Percentiles rank a stretch among this genome's conserved stretches.
Conservation (phyloP, 2,113 vertebrate species). For the Archocentrus centrarchus region DNA sequence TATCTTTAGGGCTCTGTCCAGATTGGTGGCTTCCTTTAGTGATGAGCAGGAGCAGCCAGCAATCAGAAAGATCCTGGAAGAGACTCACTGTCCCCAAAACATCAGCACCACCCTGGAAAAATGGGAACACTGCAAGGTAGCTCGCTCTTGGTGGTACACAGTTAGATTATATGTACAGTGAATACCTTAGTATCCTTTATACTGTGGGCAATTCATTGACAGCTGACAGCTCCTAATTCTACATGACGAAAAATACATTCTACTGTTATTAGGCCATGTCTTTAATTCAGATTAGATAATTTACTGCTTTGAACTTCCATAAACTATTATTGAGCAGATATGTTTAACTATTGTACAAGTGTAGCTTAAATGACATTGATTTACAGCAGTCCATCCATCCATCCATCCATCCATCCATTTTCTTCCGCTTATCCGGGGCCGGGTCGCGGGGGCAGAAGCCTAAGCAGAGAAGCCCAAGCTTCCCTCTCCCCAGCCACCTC, state of each 20-base stretch:
- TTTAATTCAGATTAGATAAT: not conserved
- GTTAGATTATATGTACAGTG: not conserved
- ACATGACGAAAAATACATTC: not conserved
- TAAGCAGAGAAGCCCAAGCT: too few species aligned
- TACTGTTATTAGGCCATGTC: not conserved
- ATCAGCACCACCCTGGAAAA: constrained; percentile 17
- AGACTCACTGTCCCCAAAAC: constrained; percentile 74
- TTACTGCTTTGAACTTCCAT: not conserved
- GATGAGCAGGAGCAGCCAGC: constrained; percentile 68
- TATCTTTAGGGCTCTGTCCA: constrained; percentile 86
- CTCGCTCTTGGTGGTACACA: constrained; percentile 42
- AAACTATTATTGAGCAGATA: not conserved
- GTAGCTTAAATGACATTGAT: not conserved
- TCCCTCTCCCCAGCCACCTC: too few species aligned
- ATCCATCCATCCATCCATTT: too few species aligned
- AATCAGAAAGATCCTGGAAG: constrained; percentile 77
- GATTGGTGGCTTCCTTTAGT: constrained; percentile 83
- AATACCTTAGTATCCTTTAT: not conserved
- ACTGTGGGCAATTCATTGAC: not conserved
- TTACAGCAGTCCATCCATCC: not conserved
- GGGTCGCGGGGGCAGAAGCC: too few species aligned
- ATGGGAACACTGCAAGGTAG: constrained; percentile 60
- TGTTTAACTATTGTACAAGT: not conserved
- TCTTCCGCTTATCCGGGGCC: too few species aligned
- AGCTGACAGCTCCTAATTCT: not conserved